Base-by-base conservation (phyloP, 2,888 invertebrate species). In the Cheilosia grossa region DNA sequence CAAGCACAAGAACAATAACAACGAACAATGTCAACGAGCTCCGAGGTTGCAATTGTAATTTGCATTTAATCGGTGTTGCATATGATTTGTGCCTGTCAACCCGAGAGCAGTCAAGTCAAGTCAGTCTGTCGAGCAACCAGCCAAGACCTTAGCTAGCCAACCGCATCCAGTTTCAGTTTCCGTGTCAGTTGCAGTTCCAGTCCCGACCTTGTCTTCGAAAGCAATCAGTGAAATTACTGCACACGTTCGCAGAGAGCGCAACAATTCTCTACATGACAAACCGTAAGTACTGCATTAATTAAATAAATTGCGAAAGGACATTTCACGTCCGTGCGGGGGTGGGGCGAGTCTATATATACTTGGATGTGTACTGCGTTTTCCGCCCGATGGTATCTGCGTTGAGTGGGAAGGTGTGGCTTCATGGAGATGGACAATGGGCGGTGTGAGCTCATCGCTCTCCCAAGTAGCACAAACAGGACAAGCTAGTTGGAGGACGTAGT, bases 201-300 rank as follows among this genome's bases (percentile, higher is more conserved):
- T 37, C 21, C 51, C 49, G 59, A 53, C 70, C 77, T 82, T 64
- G 63, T 69, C 61, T 49, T 42, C 75, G 33, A 56, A 54, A 75
- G 33, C 72, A 77, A 82, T 77, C 72, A 66, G 59, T 72, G 53
- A 61, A 82, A 77, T 77, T 77, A 61, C 58, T 58, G 40, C 49
- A 58, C 49, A 64, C 30, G 51, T 27, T 37, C 19, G 21, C 63
- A 17, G 42, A 19, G 75, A 64, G 61, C 51, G 81, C 81, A 75
- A 75, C 75, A 82, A 70, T 82, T 63, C 51, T 51, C 30, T 30
- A 17, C 44, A 70, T 80, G 74, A 75, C 80, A 75, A 63, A 83
- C 63, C 69, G 82, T 82, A 63, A 82, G 82, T 82, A 79, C 70
- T 69, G 73, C 82, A 79, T 82, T 79, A 82, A 79, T 79, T 82